These are phyloP conservation scores for Osmoderma eremita DNA, from an alignment of 2,888 invertebrate species.

Conservation along the genomic window DNA sequence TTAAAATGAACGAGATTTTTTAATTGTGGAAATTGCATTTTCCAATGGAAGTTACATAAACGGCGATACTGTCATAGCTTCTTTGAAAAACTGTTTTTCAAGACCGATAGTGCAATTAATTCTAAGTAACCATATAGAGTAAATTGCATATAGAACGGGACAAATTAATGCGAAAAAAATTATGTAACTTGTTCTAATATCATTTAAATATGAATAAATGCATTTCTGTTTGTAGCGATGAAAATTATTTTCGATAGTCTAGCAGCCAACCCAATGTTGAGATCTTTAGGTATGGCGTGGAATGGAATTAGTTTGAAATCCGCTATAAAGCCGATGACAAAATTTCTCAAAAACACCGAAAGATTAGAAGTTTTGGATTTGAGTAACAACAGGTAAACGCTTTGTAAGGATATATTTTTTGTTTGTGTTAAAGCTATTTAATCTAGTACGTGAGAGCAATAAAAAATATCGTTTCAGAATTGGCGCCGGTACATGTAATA, in stretches of 20 bases:
- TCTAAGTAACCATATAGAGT: not conserved
- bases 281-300: constrained; percentile 64
- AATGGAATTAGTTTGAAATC: constrained; percentile 62
- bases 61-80: no score
- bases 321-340: constrained; percentile 53
- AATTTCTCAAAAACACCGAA: constrained; percentile 52
- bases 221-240: constrained; percentile 53
- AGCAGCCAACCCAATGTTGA: constrained; percentile 55
- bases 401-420: not conserved
- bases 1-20: no score
- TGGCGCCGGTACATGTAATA: constrained; percentile 46
- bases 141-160: not conserved
- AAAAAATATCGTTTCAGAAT: constrained; percentile 48
- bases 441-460: not conserved
- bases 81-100: no score
- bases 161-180: not conserved
- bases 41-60: no score
- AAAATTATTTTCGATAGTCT: constrained; percentile 61
- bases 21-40: no score
- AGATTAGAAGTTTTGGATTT: constrained; percentile 58
- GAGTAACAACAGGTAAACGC: constrained; percentile 59
- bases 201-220: no score
- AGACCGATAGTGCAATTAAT: no score
- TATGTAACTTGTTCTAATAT: no score
- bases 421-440: not conserved